Conservation (phyloP, 2,888 invertebrate genomes). For the Augiades crinisus region DNA sequence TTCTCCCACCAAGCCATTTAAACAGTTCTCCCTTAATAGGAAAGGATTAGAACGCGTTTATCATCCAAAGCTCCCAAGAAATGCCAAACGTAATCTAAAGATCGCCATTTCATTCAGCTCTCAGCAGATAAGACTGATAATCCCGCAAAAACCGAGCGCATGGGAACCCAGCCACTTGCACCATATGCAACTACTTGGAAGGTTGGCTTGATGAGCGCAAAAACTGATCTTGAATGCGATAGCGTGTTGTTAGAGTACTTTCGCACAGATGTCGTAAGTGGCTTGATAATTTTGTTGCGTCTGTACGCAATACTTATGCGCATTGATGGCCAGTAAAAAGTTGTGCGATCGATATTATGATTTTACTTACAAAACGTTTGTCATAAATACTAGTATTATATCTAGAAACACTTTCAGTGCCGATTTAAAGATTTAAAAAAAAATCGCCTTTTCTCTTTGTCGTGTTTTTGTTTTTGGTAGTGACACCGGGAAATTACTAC, state of each 20-base stretch:
- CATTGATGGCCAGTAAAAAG: neutral
- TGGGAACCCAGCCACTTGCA: conserved; percentile 8
- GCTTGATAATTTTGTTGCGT: neutral
- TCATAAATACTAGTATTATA: no score
- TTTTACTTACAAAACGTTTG: no score
- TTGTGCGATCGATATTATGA: no score
- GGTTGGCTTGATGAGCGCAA: conserved; percentile 16
- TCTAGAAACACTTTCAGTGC: no score
- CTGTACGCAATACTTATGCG: no score
- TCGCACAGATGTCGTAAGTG: conserved; percentile 16
- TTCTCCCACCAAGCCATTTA: no score
- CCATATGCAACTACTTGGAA: conserved; percentile 9
- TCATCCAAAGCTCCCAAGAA: neutral
- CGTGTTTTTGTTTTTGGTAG: no score
- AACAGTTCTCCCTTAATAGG: no score
- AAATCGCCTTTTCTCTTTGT: no score
- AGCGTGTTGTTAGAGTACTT: conserved; percentile 9
- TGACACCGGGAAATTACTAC: no score
- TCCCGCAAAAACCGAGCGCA: conserved; percentile 19
- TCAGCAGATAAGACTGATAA: conserved; percentile 21
- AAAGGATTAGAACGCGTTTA: neutral
- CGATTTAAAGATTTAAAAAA: no score
- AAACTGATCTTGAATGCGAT: conserved; percentile 23
- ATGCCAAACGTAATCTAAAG: conserved; percentile 7
- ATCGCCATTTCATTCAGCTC: conserved; percentile 15